phyloP scores from a whole-genome alignment of 2,888 invertebrate species.

The Synergus japonicus region DNA sequence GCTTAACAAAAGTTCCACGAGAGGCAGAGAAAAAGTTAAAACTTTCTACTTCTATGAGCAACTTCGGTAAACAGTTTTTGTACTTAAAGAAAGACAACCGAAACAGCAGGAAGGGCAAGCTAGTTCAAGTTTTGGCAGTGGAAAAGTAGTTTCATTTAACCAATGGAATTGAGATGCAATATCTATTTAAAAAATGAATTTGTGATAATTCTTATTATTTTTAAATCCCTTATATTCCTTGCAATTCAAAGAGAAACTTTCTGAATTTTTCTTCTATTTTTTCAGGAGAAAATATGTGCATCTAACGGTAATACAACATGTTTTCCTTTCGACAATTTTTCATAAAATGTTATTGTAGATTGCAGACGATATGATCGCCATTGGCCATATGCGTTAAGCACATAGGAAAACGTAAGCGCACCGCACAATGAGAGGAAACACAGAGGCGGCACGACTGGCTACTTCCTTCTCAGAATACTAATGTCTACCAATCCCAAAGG shows the following conservation, averaged over 20 bases:
- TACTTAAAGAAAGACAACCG: not conserved
- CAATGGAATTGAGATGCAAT: not conserved
- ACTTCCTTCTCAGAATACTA: constrained; percentile 38
- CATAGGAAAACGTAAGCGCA: not conserved
- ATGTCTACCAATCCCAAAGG: constrained; percentile 59
- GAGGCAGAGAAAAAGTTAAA: constrained; percentile 1
- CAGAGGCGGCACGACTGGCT: constrained; percentile 1
- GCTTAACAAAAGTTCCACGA: not conserved
- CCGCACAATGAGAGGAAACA: constrained; percentile 36
- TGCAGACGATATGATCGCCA: constrained; percentile 16
- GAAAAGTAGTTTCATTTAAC: not conserved
- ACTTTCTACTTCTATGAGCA: constrained; percentile 27
- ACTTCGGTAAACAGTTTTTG: constrained; percentile 12
- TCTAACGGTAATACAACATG: not conserved
- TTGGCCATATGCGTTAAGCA: constrained; percentile 20
- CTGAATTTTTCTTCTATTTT: not conserved
- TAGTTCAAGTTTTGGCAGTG: not conserved
- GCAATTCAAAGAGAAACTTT: not conserved
- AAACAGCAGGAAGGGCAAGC: not conserved
- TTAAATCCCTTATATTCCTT: not conserved
- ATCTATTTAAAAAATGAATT: not conserved
- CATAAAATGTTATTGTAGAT: constrained; percentile 1
- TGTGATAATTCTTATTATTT: not conserved
- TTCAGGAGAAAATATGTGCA: not conserved
- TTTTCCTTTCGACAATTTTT: constrained; percentile 1